Base-by-base conservation (phyloP, 2,888 invertebrate species). In the Anthrax anthrax region DNA sequence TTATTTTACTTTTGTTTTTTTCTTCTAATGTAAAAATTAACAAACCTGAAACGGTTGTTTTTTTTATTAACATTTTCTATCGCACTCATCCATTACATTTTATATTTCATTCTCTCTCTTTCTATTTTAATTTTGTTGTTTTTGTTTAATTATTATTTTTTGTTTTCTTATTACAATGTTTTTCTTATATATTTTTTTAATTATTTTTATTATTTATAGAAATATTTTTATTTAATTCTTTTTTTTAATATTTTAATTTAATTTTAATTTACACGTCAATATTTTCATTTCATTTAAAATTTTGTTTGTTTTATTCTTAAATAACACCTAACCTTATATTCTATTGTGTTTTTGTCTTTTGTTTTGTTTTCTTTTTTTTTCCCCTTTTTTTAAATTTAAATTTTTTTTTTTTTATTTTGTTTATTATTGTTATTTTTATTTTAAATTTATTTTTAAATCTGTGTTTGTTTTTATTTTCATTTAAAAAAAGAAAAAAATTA, bases 291-390 rank as follows among this genome's bases (percentile, higher is more conserved):
- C 49, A 42, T 51, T 50, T 50, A 53, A n/a, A n/a, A 12, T 32
- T 32, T 32, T 32, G 6, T 32, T 12, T 32, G 29, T 29, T 29
- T 32, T 32, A 32, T 32, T 53, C 52, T 54, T 52, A 51, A 50
- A 55, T 54, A 54, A 50, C 54, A 54, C 52, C 53, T 57, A 53
- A 54, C 52, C 54, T 56, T 55, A 55, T 48, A 52, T 52, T 51
- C 53, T 56, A 54, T 55, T 54, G 52, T 52, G 8, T 23, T 4
- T 23, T 23, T 23, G 23, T 23, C 8, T 23, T 23, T 23, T 23
- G 23, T 52, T 52, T 49, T 47, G 42, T 43, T 44, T 44, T 40
- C 38, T 48, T 50, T 32, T 12, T 10, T 10, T 29, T 29, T 29
- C 10, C 29, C 8, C 10, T 29, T 12, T 29, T 9, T 12, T 32